phyloP scores from a whole-genome alignment of 2,888 invertebrate species.

The Drosophila kambysellisi region DNA sequence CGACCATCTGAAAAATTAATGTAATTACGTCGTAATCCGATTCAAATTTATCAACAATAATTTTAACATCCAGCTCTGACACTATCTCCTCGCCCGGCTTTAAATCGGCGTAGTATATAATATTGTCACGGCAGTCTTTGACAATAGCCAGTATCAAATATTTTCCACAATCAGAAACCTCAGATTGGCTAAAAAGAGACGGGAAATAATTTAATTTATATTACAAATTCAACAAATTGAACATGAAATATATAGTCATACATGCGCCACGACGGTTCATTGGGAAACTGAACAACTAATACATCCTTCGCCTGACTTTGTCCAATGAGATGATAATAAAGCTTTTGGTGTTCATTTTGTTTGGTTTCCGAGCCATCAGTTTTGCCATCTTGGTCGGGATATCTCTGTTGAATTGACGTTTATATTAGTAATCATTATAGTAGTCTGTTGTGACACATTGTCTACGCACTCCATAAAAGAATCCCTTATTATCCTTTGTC shows the following conservation, averaged over 20 bases:
- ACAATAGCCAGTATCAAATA: constrained; percentile 94
- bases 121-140: constrained; percentile 96
- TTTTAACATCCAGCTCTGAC: constrained; percentile 89
- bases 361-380: constrained; percentile 97
- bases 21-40: constrained; percentile 94
- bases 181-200: constrained; percentile 88
- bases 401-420: constrained; percentile 87
- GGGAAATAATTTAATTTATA: background rate
- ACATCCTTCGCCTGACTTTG: constrained; percentile 95
- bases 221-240: background rate
- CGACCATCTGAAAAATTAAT: background rate
- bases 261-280: constrained; percentile 97
- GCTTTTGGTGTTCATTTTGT: constrained; percentile 94
- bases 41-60: constrained; percentile 95
- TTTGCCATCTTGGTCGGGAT: constrained; percentile 92
- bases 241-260: constrained; percentile 81
- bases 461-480: constrained; percentile 94
- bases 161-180: constrained; percentile 95
- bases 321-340: constrained; percentile 96
- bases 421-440: background rate
- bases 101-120: constrained; percentile 94
- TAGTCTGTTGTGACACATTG: background rate
- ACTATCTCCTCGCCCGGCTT: constrained; percentile 88
- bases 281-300: constrained; percentile 94
- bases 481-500: constrained; percentile 97